Percentiles rank a stretch among this genome's conserved stretches.
Conservation (phyloP, 2,888 invertebrate genomes). For the Drosophila robusta region DNA sequence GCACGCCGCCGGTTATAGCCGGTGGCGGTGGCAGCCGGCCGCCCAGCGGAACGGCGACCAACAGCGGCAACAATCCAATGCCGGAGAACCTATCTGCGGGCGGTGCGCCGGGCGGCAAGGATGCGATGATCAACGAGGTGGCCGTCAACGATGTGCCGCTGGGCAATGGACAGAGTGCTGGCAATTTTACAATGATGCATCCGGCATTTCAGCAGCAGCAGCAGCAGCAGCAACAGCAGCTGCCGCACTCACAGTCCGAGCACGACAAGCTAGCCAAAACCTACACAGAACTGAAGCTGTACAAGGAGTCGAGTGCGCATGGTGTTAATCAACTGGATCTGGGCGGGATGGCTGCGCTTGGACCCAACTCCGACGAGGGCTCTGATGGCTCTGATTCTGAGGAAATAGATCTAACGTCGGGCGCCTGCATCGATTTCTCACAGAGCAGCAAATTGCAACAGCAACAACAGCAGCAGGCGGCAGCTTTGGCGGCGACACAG, state of each 20-base stretch:
- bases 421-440: constrained; percentile 85
- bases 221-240: constrained; percentile 58
- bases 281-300: constrained; percentile 84
- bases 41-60: constrained; percentile 44
- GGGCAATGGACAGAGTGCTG: constrained; percentile 47
- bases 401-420: constrained; percentile 85
- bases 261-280: constrained; percentile 79
- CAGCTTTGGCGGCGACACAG: constrained; percentile 33
- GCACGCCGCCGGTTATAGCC: constrained; percentile 87
- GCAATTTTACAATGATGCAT: constrained; percentile 84
- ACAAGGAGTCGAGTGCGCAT: constrained; percentile 78
- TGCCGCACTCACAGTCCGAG: constrained; percentile 45
- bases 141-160: constrained; percentile 33
- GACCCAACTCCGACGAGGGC: constrained; percentile 81
- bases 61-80: constrained; percentile 63
- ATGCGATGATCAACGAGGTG: constrained; percentile 45
- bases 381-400: constrained; percentile 85
- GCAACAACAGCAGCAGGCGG: constrained; percentile 40
- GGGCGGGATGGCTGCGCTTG: constrained; percentile 71
- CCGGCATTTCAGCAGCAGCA: constrained; percentile 83
- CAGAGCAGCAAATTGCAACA: constrained; percentile 81
- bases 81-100: constrained; percentile 82
- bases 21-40: constrained; percentile 81
- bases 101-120: constrained; percentile 50
- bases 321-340: constrained; percentile 59